Base-by-base conservation (phyloP, 1,140 invertebrate species). In the Cheumatopsyche charites region DNA sequence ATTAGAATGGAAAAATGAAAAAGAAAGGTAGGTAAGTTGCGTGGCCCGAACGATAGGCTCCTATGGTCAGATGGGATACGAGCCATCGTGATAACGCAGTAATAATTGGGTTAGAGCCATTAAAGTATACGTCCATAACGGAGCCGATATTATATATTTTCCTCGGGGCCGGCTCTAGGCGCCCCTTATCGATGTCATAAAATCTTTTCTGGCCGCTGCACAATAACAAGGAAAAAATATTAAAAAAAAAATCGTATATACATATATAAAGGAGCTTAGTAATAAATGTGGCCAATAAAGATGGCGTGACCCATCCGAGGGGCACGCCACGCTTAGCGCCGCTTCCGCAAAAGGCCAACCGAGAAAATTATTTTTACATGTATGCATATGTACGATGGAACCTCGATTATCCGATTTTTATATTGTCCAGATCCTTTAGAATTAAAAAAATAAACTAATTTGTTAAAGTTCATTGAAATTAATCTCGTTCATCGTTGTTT, bases 251-350 rank as follows among this genome's bases (percentile, higher is more conserved):
- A n/a, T n/a, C n/a, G n/a, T n/a, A n/a, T n/a, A n/a, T n/a, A n/a
- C n/a, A n/a, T n/a, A n/a, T 36, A 36, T 36, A 36, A 76, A 76
- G 67, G 75, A 73, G 69, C 70, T 76, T 72, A 71, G 72, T 73
- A 76, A 76, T 76, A 76, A 76, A 76, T 76, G 75, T 76, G 67
- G 71, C 69, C 72, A 71, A 73, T 76, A 76, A 76, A 76, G 75
- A 76, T 76, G 75, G 75, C 75, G 75, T 76, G 75, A 76, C 75
- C 71, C 75, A 76, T 76, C 75, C 75, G 45, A 41, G 43, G 70
- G 70, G 70, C 75, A 76, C 75, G 75, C 75, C 66, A 75, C 65
- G 65, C 74, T 72, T 75, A 70, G 41, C 26, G 21, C 17, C 11
- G 63, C 55, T 66, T 70, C 67, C 68, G 70, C 29, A 29, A 12